Percentiles rank a stretch among this genome's conserved stretches.
Evolutionary conservation across 2,888 invertebrate species (phyloP).

Genomic region (Lissonota sp.): DNA sequence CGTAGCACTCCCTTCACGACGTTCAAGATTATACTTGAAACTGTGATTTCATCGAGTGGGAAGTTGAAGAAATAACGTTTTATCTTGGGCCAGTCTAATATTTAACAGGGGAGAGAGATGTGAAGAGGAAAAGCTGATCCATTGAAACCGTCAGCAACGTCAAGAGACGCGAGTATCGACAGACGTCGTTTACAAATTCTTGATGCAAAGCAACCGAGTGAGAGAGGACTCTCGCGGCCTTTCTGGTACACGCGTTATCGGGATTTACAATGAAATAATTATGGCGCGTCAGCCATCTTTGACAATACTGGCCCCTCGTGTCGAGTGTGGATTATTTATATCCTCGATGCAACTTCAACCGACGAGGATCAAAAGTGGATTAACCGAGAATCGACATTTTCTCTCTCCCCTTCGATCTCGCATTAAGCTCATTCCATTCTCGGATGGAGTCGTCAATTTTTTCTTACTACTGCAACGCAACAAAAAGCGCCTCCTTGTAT

Average conservation of each 20-base stretch:
- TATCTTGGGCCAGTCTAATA: no score
- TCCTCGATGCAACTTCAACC: slow-evolving; percentile 5
- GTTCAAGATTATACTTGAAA: no score
- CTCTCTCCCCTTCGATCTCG: no score
- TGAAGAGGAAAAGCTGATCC: neutral
- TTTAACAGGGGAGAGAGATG: neutral
- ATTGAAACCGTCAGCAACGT: slow-evolving; percentile 3
- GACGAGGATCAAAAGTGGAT: slow-evolving; percentile 35
- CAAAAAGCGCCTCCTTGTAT: no score
- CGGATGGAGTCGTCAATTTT: no score
- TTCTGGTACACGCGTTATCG: neutral
- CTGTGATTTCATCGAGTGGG: no score
- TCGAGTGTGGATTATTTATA: slow-evolving; percentile 6
- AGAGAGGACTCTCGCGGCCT: neutral
- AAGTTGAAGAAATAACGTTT: no score
- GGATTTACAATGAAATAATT: slow-evolving; percentile 52
- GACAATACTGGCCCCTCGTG: slow-evolving; percentile 16
- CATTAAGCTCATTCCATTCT: no score
- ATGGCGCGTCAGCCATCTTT: slow-evolving; percentile 25
- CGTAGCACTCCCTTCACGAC: no score
- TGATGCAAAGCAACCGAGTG: slow-evolving; percentile 16
- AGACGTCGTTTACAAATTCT: slow-evolving; percentile 57
- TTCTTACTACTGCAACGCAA: no score
- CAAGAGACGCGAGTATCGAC: slow-evolving; percentile 50
- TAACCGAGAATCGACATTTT: slow-evolving; percentile 12